These are phyloP conservation scores for Ceraclea dissimilis DNA, from an alignment of 2,888 invertebrate genomes.

Conservation along the genomic window DNA sequence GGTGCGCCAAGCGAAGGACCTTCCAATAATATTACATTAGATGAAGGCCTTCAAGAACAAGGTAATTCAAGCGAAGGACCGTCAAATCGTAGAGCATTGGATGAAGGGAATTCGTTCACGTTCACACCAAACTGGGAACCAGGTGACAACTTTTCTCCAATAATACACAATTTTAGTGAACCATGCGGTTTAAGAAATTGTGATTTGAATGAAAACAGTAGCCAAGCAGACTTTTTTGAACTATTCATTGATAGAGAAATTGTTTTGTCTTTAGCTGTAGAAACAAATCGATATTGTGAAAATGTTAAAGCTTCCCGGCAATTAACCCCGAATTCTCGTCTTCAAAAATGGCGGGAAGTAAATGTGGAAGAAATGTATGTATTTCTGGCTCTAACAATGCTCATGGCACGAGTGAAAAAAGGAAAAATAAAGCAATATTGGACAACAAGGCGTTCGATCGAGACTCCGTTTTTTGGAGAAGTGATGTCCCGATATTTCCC, in stretches of 20 bases:
- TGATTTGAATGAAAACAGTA: background rate
- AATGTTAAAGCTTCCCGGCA: background rate
- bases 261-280: background rate
- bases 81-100: background rate
- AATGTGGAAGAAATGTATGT: background rate
- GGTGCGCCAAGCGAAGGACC: too few species aligned
- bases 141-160: background rate
- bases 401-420: background rate
- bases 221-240: background rate
- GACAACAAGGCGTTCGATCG: background rate
- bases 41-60: too few species aligned
- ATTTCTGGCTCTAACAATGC: background rate
- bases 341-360: background rate
- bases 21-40: too few species aligned
- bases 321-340: background rate
- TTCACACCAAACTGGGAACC: background rate
- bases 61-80: background rate
- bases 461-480: background rate
- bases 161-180: background rate
- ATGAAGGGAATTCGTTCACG: background rate
- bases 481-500: background rate
- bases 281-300: background rate
- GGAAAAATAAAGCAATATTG: background rate
- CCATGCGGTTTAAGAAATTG: background rate
- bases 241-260: background rate